Conservation (phyloP, 1,140 invertebrate genomes). For the Lycorma delicatula region DNA sequence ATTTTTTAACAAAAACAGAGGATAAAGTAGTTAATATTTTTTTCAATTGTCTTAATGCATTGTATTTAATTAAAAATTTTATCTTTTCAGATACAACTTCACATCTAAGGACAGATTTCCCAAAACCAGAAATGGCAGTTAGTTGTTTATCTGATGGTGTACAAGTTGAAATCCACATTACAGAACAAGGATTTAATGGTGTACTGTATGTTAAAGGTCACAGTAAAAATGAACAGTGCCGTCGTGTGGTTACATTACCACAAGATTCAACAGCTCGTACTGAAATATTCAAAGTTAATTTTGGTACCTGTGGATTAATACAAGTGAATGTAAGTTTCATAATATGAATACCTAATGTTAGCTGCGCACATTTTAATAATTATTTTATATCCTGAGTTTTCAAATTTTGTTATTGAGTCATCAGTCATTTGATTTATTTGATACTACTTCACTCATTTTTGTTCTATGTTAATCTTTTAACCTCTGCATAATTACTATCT, state of each 20-base stretch:
- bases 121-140: constrained; percentile 73
- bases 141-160: constrained; percentile 87
- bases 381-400: too few species aligned
- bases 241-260: constrained; percentile 64
- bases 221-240: constrained; percentile 84
- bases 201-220: constrained; percentile 90
- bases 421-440: too few species aligned
- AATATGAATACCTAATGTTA: too few species aligned
- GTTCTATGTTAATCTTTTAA: too few species aligned
- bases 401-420: too few species aligned
- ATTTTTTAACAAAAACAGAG: not conserved
- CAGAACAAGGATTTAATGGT: constrained; percentile 74
- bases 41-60: too few species aligned
- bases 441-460: too few species aligned
- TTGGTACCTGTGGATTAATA: constrained; percentile 83
- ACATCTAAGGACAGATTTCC: constrained; percentile 58
- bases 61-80: constrained; percentile 12
- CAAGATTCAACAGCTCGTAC: constrained; percentile 53
- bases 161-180: constrained; percentile 74
- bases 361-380: too few species aligned
- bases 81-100: constrained; percentile 18
- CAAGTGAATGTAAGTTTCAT: constrained; percentile 77
- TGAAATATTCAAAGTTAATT: constrained; percentile 83
- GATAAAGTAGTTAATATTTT: too few species aligned
- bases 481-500: too few species aligned